phyloP scores from a whole-genome alignment of 2,113 vertebrate genomes.

The Cyprinus carpio region DNA sequence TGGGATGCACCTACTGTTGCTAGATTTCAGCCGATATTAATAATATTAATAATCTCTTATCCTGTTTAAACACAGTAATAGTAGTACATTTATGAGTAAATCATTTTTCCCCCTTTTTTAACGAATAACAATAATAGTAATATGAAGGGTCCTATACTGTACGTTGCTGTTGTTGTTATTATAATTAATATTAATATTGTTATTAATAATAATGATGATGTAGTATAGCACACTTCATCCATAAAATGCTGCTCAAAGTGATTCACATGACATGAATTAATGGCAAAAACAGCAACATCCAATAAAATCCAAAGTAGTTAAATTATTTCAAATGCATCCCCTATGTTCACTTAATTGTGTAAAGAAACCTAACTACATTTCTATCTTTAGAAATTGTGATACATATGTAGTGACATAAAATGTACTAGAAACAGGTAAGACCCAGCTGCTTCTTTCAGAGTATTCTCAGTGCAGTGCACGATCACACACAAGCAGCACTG shows the following conservation, averaged over 20 bases:
- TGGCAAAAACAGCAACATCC: background rate
- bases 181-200: background rate
- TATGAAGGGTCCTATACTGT: background rate
- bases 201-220: background rate
- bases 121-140: background rate
- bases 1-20: too few species aligned
- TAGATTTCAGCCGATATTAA: background rate
- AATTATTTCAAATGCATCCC: background rate
- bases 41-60: background rate
- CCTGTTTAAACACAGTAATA: background rate
- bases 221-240: background rate
- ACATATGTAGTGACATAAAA: background rate
- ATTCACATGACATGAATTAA: background rate
- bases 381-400: background rate
- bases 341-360: background rate
- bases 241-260: background rate
- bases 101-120: background rate
- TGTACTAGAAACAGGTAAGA: background rate
- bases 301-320: background rate
- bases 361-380: background rate
- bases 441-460: background rate
- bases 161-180: background rate
- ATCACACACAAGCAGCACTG: constrained; percentile 5
- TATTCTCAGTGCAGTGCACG: background rate
- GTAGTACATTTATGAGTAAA: background rate